Percentiles rank a stretch among this genome's conserved stretches.
Conservation (phyloP, 1,140 invertebrate genomes). For the Cecropterus lyciades region DNA sequence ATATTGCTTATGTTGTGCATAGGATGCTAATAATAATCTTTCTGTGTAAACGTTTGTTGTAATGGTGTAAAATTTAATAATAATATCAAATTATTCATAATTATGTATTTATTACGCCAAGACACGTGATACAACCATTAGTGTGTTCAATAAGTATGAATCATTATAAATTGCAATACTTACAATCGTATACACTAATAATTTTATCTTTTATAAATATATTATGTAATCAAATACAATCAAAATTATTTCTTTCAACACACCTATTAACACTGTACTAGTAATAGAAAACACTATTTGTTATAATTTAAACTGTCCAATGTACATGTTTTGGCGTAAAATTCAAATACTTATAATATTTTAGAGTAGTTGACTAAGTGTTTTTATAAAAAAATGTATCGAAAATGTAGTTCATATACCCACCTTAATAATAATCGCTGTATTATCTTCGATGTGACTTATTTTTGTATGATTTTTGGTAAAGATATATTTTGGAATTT, state of each 20-base stretch:
- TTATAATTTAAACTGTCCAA: too few relatives aligned
- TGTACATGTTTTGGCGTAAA: background rate
- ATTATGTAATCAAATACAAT: too few relatives aligned
- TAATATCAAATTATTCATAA: too few relatives aligned
- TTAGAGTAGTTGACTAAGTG: constrained; percentile 49
- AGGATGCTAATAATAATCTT: background rate
- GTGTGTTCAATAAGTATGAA: too few relatives aligned
- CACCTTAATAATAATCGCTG: constrained; percentile 45
- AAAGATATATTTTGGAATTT: constrained; percentile 35
- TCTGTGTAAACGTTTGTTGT: background rate
- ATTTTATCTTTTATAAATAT: too few relatives aligned
- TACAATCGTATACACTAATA: too few relatives aligned
- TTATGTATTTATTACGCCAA: background rate
- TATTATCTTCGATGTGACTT: constrained; percentile 39
- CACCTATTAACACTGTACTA: too few relatives aligned
- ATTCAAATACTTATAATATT: background rate
- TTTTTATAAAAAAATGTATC: constrained; percentile 72
- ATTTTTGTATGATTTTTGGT: constrained; percentile 33
- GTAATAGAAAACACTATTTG: too few relatives aligned
- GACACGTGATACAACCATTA: background rate
- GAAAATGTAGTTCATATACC: constrained; percentile 75
- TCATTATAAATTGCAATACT: too few relatives aligned
- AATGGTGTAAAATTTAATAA: background rate
- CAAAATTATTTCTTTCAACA: too few relatives aligned
- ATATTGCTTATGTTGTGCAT: background rate